Evolutionary conservation across 2,888 invertebrate genomes (phyloP), one percentile per base, ranked within the genome.

Genomic region (Agriopis leucophaearia): DNA sequence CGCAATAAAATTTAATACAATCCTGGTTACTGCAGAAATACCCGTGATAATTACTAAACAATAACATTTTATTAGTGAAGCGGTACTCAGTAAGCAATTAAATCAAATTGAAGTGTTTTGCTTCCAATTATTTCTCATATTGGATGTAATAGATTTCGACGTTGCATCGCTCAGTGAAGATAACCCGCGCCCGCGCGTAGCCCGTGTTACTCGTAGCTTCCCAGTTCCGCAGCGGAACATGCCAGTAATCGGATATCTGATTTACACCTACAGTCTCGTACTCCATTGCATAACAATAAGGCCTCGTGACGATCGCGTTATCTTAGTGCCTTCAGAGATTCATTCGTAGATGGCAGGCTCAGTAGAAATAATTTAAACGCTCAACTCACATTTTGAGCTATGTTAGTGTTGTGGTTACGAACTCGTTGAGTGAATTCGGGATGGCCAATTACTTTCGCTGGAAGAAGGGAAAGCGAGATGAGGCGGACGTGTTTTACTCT

Each of bases 381-480:
- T 76, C 65, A 66, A 64, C 38, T 56, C 66, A 65, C 73, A 74
- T 69, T 67, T 18, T 75, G 69, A 63, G 54, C 69, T 57, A 78
- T 79, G 78, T 60, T 70, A 66, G 68, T 64, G 74, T 65, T 69
- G 77, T 78, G 81, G 69, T 66, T 73, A 81, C 78, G 79, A 81
- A 74, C 71, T 70, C 10, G 81, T 79, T 66, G 56, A 66, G 40
- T 47, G 75, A 73, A 76, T 5, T 27, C 27, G 27, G 78, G n/a
- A 75, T 96, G 96, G 95, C 96, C 72, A 95, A 96, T 78, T 96
- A 96, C 81, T 96, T 96, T 83, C 94, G 95, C 73, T 96, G 96
- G 96, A 96, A 95, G 81, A 95, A 95, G 77, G 94, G 95, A 57
- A 95, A 95, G 76, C 90, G 94, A 76, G 95, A 95, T 80, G 95